These are phyloP conservation scores for Patella pellucida DNA, from an alignment of 2,888 invertebrate genomes.

Conservation along the genomic window DNA sequence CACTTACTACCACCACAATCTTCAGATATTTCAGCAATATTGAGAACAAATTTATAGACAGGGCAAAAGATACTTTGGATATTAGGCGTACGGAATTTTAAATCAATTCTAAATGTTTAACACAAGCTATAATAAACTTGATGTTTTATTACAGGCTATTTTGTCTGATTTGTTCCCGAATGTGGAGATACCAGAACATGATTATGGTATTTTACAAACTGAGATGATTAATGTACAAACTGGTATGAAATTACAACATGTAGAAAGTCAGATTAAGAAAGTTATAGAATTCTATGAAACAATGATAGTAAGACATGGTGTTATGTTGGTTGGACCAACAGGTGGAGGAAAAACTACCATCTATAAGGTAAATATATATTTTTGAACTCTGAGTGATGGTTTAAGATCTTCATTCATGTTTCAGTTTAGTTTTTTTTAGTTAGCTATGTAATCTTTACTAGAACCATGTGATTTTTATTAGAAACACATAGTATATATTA, in stretches of 20 bases:
- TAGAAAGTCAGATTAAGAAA: conserved; percentile 82
- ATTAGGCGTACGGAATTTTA: too few species aligned
- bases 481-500: neutral
- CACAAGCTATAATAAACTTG: too few species aligned
- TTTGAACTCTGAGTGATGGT: neutral
- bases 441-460: neutral
- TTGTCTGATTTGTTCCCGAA: conserved; percentile 92
- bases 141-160: conserved; percentile 77
- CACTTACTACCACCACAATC: too few species aligned
- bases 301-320: conserved; percentile 91
- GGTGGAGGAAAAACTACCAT: conserved; percentile 88
- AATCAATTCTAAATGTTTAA: too few species aligned
- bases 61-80: too few species aligned
- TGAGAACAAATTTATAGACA: too few species aligned
- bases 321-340: conserved; percentile 92
- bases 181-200: conserved; percentile 82
- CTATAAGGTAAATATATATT: conserved; percentile 75
- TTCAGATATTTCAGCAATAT: too few species aligned
- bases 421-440: conserved; percentile 1
- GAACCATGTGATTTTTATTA: neutral
- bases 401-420: neutral
- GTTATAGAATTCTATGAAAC: conserved; percentile 90
- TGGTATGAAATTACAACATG: conserved; percentile 76
- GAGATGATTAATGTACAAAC: conserved; percentile 75
- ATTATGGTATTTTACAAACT: conserved; percentile 81